phyloP scores from a whole-genome alignment of 1,140 invertebrate genomes.

The Drosophila neocordata region DNA sequence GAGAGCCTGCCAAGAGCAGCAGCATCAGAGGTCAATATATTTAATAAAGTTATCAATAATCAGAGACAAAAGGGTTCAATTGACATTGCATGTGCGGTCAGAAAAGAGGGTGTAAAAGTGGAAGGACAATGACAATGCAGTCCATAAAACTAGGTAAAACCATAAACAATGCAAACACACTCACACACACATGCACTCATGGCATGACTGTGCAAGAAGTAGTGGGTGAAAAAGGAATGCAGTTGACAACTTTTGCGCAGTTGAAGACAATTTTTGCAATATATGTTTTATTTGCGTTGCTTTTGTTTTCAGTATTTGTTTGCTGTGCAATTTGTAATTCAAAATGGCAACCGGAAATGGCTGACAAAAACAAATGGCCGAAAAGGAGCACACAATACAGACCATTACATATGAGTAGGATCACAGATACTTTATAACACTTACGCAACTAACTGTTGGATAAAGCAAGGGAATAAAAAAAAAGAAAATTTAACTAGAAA shows the following conservation, averaged over 20 bases:
- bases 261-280: slow-evolving; percentile 14
- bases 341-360: slow-evolving; percentile 56
- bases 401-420: slow-evolving; percentile 33
- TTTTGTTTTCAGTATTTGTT: neutral
- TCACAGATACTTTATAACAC: slow-evolving; percentile 19
- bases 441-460: neutral
- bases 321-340: slow-evolving; percentile 50
- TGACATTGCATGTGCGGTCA: neutral
- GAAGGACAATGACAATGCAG: neutral
- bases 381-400: neutral
- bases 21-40: slow-evolving; percentile 27
- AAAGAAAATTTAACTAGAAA: too few relatives aligned
- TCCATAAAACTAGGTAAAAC: slow-evolving; percentile 12
- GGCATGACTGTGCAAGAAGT: neutral
- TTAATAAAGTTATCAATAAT: slow-evolving; percentile 49
- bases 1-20: neutral
- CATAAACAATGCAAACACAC: neutral
- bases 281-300: neutral
- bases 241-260: slow-evolving; percentile 43
- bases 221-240: slow-evolving; percentile 27
- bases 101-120: too few relatives aligned
- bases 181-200: neutral
- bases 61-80: neutral
- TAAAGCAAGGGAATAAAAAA: too few relatives aligned
- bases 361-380: slow-evolving; percentile 29